Evolutionary conservation across 2,797 vertebrate genomes (phyloP).

Genomic region (Squalus acanthias): DNA sequence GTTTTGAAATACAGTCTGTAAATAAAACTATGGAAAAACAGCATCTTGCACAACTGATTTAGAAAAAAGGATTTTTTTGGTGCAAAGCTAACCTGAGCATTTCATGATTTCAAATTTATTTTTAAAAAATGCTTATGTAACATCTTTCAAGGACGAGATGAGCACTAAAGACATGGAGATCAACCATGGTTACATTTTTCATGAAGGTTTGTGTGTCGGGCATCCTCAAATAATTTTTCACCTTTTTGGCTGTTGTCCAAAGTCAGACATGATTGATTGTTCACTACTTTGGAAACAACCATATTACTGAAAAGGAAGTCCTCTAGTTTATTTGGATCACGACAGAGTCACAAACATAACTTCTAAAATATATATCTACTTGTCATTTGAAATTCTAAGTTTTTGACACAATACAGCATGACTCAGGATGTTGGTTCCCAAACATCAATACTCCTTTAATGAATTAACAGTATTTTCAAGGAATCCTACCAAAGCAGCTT

Average conservation of each 20-base stretch:
- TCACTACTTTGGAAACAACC: neutral
- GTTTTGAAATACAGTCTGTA: neutral
- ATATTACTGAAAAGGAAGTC: neutral
- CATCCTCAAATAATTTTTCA: neutral
- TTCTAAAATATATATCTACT: neutral
- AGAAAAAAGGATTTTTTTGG: neutral
- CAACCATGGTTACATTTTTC: neutral
- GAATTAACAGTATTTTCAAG: neutral
- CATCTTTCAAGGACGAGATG: neutral
- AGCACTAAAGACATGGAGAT: neutral
- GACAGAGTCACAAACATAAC: neutral
- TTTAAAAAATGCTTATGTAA: neutral
- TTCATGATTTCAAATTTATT: neutral
- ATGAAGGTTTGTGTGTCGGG: neutral
- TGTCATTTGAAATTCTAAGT: neutral
- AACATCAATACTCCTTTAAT: neutral
- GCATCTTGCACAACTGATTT: neutral
- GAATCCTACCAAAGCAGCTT: neutral
- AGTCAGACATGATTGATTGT: neutral
- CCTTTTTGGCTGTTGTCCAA: neutral
- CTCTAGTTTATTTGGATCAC: neutral
- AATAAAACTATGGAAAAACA: neutral
- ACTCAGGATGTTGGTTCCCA: neutral
- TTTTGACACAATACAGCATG: neutral
- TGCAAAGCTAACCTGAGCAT: neutral